A percentile compares a stretch with the other conserved stretches of the same genome.
phyloP scores from a whole-genome alignment of 2,888 invertebrate genomes.

The Horisme vitalbata region DNA sequence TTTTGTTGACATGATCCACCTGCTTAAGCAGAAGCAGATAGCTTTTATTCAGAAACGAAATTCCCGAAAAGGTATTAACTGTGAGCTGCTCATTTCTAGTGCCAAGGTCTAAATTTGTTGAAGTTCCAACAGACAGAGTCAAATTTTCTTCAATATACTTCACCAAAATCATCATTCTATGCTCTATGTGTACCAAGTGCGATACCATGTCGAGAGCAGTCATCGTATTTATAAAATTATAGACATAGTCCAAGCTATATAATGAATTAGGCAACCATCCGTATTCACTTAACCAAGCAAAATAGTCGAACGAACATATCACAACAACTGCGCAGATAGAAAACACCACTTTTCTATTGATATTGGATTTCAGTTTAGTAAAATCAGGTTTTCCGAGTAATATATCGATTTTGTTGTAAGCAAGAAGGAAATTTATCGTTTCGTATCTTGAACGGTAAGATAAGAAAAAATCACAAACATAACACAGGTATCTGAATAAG shows the following conservation, averaged over 20 bases:
- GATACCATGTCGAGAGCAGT: constrained; percentile 29
- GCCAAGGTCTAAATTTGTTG: too few species aligned
- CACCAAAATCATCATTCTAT: constrained; percentile 25
- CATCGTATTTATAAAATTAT: constrained; percentile 34
- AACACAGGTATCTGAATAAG: constrained; percentile 1
- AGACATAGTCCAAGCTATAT: constrained; percentile 34
- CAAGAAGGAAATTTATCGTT: not conserved
- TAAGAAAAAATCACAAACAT: constrained; percentile 2
- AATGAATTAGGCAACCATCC: constrained; percentile 15
- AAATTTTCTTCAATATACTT: constrained; percentile 19
- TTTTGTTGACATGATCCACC: constrained; percentile 29
- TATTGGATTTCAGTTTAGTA: constrained; percentile 27
- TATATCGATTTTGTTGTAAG: constrained; percentile 35
- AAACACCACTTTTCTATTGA: constrained; percentile 7
- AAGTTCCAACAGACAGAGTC: not conserved
- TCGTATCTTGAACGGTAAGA: not conserved
- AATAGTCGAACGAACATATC: constrained; percentile 22
- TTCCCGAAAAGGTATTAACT: too few species aligned
- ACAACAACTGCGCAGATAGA: constrained; percentile 5
- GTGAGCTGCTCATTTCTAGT: too few species aligned
- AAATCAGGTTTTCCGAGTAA: constrained; percentile 32
- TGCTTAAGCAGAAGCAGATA: constrained; percentile 37
- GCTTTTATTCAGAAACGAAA: constrained; percentile 28
- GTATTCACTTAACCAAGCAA: constrained; percentile 15
- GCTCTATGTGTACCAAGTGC: constrained; percentile 38